Evolutionary conservation across 2,888 invertebrate species (phyloP), one percentile per base, ranked within the genome.

Genomic region (Melieria picta): DNA sequence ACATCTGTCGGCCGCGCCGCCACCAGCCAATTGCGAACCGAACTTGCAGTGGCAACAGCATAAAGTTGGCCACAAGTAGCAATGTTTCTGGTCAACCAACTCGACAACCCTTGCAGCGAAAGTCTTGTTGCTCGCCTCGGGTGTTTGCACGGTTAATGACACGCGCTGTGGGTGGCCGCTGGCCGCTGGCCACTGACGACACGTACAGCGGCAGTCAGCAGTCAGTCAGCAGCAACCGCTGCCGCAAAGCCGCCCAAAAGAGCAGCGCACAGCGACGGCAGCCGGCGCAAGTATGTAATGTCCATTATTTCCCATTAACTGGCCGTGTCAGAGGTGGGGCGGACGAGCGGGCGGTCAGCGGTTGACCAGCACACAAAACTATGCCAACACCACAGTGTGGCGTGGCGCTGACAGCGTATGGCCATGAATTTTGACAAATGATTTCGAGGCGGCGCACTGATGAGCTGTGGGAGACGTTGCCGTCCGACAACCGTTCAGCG

Each of bases 71-170:
- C 79, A 77, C 79, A 79, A 79, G 78, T 78, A 77, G 77, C 74
- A 74, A 78, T 79, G 79, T 79, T 78, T 74, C 71, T 77, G 79
- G 79, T 79, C 78, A 77, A 77, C 78, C 78, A 74, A 76, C 69
- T 74, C 73, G 69, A 69, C 73, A 76, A 74, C 74, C 74, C 77
- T 72, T 75, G 68, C 68, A 71, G 69, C 73, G 52, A 75, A 76
- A 73, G 71, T 76, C 69, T 76, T 77, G 67, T 67, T 67, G 58
- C 66, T 67, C 62, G 65, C 65, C 60, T 65, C 61, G 52, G 58
- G 66, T 74, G 62, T 72, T 71, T 60, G 30, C 48, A 50, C 61
- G 69, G 69, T 77, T 52, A 72, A 72, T 74, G 70, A 74, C 74
- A 60, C 48, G 42, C 42, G 60, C 50, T 74, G 75, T 74, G 75